phyloP scores from a whole-genome alignment of 1,140 invertebrate genomes.

The Drosophila navojoa region DNA sequence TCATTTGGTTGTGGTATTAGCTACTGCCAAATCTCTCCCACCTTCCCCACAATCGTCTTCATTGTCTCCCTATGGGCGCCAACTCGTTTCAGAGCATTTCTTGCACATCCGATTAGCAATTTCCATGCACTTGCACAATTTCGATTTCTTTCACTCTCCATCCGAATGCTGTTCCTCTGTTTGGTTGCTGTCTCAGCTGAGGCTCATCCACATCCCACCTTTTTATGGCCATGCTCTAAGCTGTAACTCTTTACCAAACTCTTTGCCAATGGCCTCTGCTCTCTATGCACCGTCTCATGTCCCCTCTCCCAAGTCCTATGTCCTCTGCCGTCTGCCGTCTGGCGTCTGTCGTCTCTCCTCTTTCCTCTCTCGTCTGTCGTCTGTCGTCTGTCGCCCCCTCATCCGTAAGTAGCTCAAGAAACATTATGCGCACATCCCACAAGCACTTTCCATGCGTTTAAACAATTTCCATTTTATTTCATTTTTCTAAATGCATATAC shows the following conservation, averaged over 20 bases:
- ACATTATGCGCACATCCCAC: constrained; percentile 54
- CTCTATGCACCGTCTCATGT: not conserved
- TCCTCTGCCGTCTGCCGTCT: not conserved
- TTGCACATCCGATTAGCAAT: constrained; percentile 75
- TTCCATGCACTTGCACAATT: constrained; percentile 78
- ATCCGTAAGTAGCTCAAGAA: constrained; percentile 36
- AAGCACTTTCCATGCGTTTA: constrained; percentile 79
- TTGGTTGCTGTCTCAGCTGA: constrained; percentile 55
- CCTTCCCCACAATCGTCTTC: constrained; percentile 13
- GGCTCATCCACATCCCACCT: constrained; percentile 46
- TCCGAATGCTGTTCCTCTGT: constrained; percentile 6
- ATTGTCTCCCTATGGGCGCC: constrained; percentile 28
- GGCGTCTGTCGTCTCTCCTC: not conserved
- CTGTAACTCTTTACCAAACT: constrained; percentile 45
- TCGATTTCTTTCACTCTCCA: constrained; percentile 43
- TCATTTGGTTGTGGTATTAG: constrained; percentile 50
- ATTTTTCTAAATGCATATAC: constrained; percentile 64
- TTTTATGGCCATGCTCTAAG: constrained; percentile 42
- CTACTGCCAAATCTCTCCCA: not conserved
- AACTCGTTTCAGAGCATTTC: constrained; percentile 41
- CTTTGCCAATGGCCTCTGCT: constrained; percentile 1
- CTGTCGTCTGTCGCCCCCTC: not conserved
- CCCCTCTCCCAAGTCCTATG: not conserved
- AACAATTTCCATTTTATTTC: constrained; percentile 71
- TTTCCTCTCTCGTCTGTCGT: not conserved